Conservation (phyloP, 2,888 invertebrate species). For the Willowsia nigromaculata region DNA sequence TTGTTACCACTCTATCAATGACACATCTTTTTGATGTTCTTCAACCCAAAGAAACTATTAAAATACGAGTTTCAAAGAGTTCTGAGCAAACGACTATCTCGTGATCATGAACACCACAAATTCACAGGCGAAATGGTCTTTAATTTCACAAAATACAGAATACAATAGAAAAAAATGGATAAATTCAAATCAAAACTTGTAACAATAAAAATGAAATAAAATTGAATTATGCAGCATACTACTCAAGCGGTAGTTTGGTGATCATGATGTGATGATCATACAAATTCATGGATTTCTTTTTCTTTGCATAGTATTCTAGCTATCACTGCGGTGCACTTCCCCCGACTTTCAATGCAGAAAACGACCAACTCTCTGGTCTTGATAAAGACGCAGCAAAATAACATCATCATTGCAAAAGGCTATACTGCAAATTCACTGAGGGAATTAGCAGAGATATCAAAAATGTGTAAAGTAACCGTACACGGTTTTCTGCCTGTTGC, state of each 20-base stretch:
- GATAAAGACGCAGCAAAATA: not conserved
- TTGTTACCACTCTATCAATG: constrained; percentile 31
- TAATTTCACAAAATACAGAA: not conserved
- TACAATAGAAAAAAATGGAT: not conserved
- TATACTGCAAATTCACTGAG: constrained; percentile 4
- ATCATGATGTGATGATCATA: not conserved
- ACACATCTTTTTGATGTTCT: not conserved
- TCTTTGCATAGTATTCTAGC: no score
- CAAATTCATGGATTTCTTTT: not conserved
- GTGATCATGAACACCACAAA: not conserved
- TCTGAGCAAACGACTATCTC: not conserved
- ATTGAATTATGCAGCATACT: not conserved
- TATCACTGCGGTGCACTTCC: not conserved
- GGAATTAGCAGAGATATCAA: not conserved
- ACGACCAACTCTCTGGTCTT: not conserved
- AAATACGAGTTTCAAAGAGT: not conserved
- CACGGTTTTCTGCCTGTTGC: not conserved
- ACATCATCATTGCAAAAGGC: constrained; percentile 14
- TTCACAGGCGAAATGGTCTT: not conserved
- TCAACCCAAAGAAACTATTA: not conserved
- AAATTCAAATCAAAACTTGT: not conserved
- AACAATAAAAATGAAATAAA: not conserved
- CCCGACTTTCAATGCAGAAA: not conserved
- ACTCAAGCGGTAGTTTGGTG: not conserved
- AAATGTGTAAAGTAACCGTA: constrained; percentile 37